phyloP scores from a whole-genome alignment of 1,140 invertebrate species.

The Procambarus clarkii region DNA sequence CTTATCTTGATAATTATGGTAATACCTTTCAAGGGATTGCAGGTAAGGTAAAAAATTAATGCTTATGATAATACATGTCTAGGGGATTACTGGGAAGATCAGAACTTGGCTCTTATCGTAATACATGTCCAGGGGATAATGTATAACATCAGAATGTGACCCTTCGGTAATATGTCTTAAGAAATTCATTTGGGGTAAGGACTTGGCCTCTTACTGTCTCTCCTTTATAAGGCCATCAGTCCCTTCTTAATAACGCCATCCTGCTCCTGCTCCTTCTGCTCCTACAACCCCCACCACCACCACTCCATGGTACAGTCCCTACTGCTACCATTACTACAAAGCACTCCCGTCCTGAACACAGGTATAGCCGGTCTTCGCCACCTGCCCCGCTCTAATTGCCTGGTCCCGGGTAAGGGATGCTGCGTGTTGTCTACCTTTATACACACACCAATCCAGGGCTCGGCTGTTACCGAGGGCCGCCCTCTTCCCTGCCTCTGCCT shows the following conservation, averaged over 20 bases:
- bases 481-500: not conserved
- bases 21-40: too few relatives aligned
- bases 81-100: too few relatives aligned
- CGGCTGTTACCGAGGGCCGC: not conserved
- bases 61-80: too few relatives aligned
- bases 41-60: too few relatives aligned
- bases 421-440: not conserved
- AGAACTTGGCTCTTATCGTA: too few relatives aligned
- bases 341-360: not conserved
- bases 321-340: not conserved
- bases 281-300: not conserved
- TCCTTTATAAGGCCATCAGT: not conserved
- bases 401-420: not conserved
- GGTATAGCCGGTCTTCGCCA: not conserved
- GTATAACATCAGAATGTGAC: too few relatives aligned
- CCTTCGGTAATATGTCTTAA: too few relatives aligned
- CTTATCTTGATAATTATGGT: too few relatives aligned
- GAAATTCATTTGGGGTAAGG: too few relatives aligned
- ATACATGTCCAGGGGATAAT: too few relatives aligned
- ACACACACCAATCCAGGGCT: not conserved
- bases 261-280: not conserved
- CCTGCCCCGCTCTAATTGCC: constrained; percentile 6
- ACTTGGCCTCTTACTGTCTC: not conserved
- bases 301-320: not conserved
- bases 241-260: not conserved